Percentiles rank a stretch among this genome's conserved stretches.
These are phyloP conservation scores for Dryobota labecula DNA, from an alignment of 2,888 invertebrate genomes.

Conservation along the genomic window DNA sequence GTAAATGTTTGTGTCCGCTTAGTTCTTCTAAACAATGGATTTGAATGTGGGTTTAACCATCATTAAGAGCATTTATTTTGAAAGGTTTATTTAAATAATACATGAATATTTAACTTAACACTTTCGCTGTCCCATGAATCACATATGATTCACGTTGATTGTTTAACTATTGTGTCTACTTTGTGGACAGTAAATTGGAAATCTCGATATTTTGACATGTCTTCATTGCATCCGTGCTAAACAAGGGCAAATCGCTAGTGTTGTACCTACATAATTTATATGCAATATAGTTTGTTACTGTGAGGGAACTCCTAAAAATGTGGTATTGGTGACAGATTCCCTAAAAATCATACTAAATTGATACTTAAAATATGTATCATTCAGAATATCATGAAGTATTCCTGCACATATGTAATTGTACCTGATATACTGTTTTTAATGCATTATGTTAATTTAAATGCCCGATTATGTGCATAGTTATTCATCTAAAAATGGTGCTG, in stretches of 20 bases:
- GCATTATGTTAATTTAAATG: constrained; percentile 64
- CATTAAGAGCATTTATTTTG: background rate
- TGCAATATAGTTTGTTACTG: constrained; percentile 19
- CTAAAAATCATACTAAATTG: constrained; percentile 21
- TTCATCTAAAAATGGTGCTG: constrained; percentile 83
- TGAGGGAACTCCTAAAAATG: constrained; percentile 10
- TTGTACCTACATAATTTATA: constrained; percentile 35
- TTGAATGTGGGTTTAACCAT: background rate
- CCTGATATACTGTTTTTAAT: constrained; percentile 74
- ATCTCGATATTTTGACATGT: background rate
- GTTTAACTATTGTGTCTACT: too few relatives aligned
- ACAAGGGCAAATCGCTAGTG: background rate
- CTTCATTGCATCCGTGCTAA: background rate
- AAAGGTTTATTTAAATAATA: too few relatives aligned
- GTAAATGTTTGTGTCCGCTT: background rate
- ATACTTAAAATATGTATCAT: constrained; percentile 47
- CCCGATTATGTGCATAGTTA: constrained; percentile 64
- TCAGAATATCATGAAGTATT: constrained; percentile 56
- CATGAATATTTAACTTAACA: too few relatives aligned
- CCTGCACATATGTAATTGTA: constrained; percentile 70
- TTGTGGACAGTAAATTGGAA: too few relatives aligned
- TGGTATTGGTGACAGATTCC: constrained; percentile 12
- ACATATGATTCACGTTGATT: too few relatives aligned
- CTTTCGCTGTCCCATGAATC: too few relatives aligned
- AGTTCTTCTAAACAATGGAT: background rate